Percentiles rank a stretch among this genome's conserved stretches.
These are phyloP conservation scores for Microctonus brassicae DNA, from an alignment of 2,888 invertebrate genomes.

Conservation along the genomic window DNA sequence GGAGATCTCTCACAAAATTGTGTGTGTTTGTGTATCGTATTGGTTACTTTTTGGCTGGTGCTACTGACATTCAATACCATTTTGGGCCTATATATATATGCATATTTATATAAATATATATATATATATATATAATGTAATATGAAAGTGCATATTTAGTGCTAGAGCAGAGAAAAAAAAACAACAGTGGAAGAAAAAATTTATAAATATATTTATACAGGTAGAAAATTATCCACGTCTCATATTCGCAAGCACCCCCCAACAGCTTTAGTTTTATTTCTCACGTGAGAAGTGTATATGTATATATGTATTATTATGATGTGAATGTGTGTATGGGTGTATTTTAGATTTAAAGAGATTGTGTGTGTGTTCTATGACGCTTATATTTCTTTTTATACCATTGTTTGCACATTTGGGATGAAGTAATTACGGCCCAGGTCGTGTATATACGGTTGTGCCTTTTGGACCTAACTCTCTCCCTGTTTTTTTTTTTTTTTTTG, in stretches of 20 bases:
- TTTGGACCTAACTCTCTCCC: neutral
- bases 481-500: neutral
- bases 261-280: constrained; percentile 65
- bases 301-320: constrained; percentile 20
- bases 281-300: constrained; percentile 58
- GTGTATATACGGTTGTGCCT: constrained; percentile 6
- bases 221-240: constrained; percentile 21
- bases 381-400: constrained; percentile 42
- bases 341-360: no score
- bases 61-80: constrained; percentile 38
- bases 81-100: constrained; percentile 16
- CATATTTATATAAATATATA: neutral
- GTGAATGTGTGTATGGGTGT: neutral
- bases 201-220: neutral
- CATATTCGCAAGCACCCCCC: constrained; percentile 15
- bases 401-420: constrained; percentile 65
- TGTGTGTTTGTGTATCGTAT: constrained; percentile 24
- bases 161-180: constrained; percentile 3
- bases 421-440: constrained; percentile 66
- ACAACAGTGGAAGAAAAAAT: no score
- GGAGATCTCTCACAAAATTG: constrained; percentile 21
- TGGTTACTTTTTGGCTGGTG: constrained; percentile 40
- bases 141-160: no score
- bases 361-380: constrained; percentile 4
- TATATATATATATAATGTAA: neutral